Conservation (phyloP, 2,888 invertebrate species). For the Notodonta ziczac region DNA sequence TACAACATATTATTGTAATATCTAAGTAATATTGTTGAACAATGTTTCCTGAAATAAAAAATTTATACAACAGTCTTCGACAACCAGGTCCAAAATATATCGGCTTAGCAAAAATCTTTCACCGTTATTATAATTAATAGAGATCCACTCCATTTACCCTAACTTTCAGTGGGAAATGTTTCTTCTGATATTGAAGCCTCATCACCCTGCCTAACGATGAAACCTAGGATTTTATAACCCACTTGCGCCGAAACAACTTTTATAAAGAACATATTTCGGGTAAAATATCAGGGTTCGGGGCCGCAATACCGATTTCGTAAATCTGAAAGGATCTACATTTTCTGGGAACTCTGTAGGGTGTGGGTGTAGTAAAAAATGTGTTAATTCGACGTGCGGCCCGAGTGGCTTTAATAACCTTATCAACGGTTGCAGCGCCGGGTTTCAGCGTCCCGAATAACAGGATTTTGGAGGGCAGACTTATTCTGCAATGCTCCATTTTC, state of each 20-base stretch:
- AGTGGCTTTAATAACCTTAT: slow-evolving; percentile 46
- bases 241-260: slow-evolving; percentile 14
- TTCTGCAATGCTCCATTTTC: slow-evolving; percentile 4
- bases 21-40: no score
- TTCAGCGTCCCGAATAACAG: slow-evolving; percentile 30
- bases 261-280: slow-evolving; percentile 11
- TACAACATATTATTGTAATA: no score
- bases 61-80: no score
- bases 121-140: slow-evolving; percentile 13
- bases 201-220: slow-evolving; percentile 6
- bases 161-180: slow-evolving; percentile 16
- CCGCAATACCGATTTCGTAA: slow-evolving; percentile 1
- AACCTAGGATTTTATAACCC: slow-evolving; percentile 16
- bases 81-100: background rate
- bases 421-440: slow-evolving; percentile 37
- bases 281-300: slow-evolving; percentile 1
- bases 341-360: slow-evolving; percentile 15
- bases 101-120: background rate
- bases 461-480: slow-evolving; percentile 17
- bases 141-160: slow-evolving; percentile 14
- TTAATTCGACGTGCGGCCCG: slow-evolving; percentile 32
- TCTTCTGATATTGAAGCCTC: slow-evolving; percentile 21
- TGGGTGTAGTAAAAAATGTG: slow-evolving; percentile 32
- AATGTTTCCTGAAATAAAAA: no score
- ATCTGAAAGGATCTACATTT: background rate